Base-by-base conservation (phyloP, 92 coral and sea anemone species). In the Umimayanthus kanabou region DNA sequence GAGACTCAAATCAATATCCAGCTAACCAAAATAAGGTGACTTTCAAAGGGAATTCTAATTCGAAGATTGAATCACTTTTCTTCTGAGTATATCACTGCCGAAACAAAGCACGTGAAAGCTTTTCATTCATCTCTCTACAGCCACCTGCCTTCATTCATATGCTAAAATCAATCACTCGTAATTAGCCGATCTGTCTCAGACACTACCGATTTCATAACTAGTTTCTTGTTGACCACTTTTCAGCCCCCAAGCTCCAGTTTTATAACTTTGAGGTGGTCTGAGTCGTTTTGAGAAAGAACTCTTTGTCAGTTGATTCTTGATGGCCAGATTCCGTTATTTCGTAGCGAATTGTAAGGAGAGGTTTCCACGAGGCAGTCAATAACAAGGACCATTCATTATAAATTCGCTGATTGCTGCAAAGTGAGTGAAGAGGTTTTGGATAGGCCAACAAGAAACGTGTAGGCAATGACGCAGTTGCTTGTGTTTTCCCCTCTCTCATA, bases 141-240 rank as follows among this genome's bases (percentile, higher is more conserved):
- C 87, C 87, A 83, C 87, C 87, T 83, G 87, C 61, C 14, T 10
- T 71, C 78, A 83, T 83, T 83, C 87, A 83, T 83, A 83, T 83
- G 87, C 77, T 70, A 83, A 83, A 53, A 81, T 74, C 66, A 47
- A 73, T 69, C 87, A 69, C 77, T 70, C 33, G 6, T 70, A 83
- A 71, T 83, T 83, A 81, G 78, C 78, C 78, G 43, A 28, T 18
- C 10, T 13, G 64, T 50, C n/a, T n/a, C 30, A 14, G 78, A 83
- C 67, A 71, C 58, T 69, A 18, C 65, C 40, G 78, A 71, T 71
- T 67, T 83, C 39, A 42, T 28, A 71, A 43, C 78, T 47, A 23
- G 77, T 43, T 67, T 83, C 77, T 83, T 40, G 87, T 69, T 83
- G 87, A 69, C 50, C 87, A 83, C 66, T 83, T 83, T 33, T 83